phyloP scores from a whole-genome alignment of 2,888 invertebrate genomes.

The Arctia plantaginis region DNA sequence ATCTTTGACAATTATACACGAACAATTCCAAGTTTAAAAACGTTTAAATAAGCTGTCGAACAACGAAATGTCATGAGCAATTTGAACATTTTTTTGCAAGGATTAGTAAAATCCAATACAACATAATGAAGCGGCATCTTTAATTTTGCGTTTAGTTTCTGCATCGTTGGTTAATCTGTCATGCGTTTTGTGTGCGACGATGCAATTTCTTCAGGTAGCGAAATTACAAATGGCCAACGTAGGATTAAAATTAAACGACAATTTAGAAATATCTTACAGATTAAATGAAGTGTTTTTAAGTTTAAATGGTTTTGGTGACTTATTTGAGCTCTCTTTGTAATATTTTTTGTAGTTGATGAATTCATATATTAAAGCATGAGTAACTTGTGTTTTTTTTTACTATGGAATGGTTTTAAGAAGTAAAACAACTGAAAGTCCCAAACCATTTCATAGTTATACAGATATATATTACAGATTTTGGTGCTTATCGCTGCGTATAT shows the following conservation, averaged over 20 bases:
- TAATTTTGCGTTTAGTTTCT: constrained; percentile 57
- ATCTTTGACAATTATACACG: constrained; percentile 47
- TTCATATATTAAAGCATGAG: background rate
- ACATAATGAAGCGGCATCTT: constrained; percentile 41
- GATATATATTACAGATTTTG: too few species aligned
- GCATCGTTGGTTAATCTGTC: constrained; percentile 55
- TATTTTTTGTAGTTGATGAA: background rate
- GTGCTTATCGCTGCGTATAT: too few species aligned
- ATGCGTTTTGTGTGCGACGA: constrained; percentile 52
- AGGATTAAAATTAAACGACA: constrained; percentile 61
- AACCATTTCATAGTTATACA: too few species aligned
- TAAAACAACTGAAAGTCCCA: too few species aligned
- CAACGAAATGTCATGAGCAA: constrained; percentile 51
- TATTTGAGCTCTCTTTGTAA: background rate
- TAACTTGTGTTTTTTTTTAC: background rate
- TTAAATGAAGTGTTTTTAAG: constrained; percentile 32
- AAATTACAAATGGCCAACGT: constrained; percentile 51
- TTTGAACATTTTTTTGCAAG: constrained; percentile 52
- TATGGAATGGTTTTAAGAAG: too few species aligned
- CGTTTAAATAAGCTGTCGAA: constrained; percentile 64
- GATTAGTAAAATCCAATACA: constrained; percentile 75
- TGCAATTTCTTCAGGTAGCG: constrained; percentile 47
- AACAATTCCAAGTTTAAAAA: constrained; percentile 58
- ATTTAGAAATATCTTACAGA: constrained; percentile 45
- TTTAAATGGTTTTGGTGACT: constrained; percentile 24